phyloP scores from a whole-genome alignment of 2,888 invertebrate species.

The Perizoma affinitatum region DNA sequence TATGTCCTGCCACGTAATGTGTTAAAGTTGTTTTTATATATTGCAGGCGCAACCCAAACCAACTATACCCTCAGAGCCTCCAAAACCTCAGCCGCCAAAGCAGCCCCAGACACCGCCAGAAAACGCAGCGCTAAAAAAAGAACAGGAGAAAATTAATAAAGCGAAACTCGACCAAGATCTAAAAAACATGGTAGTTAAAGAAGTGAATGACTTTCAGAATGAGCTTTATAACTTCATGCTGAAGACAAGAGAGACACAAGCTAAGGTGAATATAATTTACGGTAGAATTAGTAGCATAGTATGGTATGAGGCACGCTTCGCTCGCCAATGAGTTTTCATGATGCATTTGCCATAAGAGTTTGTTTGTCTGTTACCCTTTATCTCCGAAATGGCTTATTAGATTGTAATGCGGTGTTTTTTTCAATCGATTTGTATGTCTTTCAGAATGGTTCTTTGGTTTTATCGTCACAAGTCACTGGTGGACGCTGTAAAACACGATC shows the following conservation, averaged over 20 bases:
- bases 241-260: slow-evolving; percentile 78
- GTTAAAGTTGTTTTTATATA: not conserved
- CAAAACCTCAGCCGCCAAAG: slow-evolving; percentile 36
- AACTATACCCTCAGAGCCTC: slow-evolving; percentile 10
- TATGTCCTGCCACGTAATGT: too few species aligned
- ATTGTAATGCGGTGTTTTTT: too few species aligned
- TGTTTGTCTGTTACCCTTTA: too few species aligned
- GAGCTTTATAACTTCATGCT: slow-evolving; percentile 86
- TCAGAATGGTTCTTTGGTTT: too few species aligned
- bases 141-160: slow-evolving; percentile 65
- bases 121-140: slow-evolving; percentile 65
- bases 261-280: slow-evolving; percentile 72
- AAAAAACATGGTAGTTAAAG: slow-evolving; percentile 86
- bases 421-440: too few species aligned
- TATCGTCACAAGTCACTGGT: too few species aligned
- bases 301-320: too few species aligned
- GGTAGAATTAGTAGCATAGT: not conserved
- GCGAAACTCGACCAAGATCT: slow-evolving; percentile 72
- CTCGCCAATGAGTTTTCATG: too few species aligned
- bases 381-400: too few species aligned
- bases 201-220: slow-evolving; percentile 86
- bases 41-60: slow-evolving; percentile 43
- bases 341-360: too few species aligned
- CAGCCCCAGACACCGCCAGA: slow-evolving; percentile 39
- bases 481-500: too few species aligned